phyloP scores from a whole-genome alignment of 2,888 invertebrate species.

The Drosophila nr. fundita region DNA sequence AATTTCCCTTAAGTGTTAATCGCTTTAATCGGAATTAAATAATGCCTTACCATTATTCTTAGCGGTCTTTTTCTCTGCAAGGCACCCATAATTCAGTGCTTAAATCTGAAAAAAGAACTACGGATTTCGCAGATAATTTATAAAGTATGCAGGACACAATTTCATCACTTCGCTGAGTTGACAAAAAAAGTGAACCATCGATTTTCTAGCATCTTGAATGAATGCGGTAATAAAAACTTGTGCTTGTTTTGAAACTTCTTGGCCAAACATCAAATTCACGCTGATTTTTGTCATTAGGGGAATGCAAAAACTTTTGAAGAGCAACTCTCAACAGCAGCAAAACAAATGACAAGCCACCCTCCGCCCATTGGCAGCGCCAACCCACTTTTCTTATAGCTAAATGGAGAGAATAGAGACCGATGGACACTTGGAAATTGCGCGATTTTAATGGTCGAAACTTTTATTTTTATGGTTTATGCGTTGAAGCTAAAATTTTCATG shows the following conservation, averaged over 20 bases:
- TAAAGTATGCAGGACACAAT: not conserved
- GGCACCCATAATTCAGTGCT: not conserved
- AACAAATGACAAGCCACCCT: constrained; percentile 46
- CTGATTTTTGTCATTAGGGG: constrained; percentile 72
- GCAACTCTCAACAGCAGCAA: constrained; percentile 57
- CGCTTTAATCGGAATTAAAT: not conserved
- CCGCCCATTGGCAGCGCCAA: not conserved
- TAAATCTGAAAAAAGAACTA: not conserved
- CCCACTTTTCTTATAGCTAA: not conserved
- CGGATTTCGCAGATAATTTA: not conserved
- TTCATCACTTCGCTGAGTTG: not conserved
- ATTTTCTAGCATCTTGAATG: constrained; percentile 8
- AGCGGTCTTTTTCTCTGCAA: not conserved
- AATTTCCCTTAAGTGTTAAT: not conserved
- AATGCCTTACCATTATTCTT: not conserved
- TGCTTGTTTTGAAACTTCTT: constrained; percentile 46
- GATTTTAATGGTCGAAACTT: constrained; percentile 79
- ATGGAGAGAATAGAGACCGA: constrained; percentile 36
- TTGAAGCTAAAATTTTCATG: constrained; percentile 79
- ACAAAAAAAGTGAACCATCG: constrained; percentile 3
- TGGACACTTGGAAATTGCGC: constrained; percentile 71
- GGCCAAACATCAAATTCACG: constrained; percentile 72
- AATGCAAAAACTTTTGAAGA: constrained; percentile 23
- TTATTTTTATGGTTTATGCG: constrained; percentile 81
- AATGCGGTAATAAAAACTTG: constrained; percentile 31